These are phyloP conservation scores for Homalodisca vitripennis DNA, from an alignment of 1,140 invertebrate genomes.

Conservation along the genomic window DNA sequence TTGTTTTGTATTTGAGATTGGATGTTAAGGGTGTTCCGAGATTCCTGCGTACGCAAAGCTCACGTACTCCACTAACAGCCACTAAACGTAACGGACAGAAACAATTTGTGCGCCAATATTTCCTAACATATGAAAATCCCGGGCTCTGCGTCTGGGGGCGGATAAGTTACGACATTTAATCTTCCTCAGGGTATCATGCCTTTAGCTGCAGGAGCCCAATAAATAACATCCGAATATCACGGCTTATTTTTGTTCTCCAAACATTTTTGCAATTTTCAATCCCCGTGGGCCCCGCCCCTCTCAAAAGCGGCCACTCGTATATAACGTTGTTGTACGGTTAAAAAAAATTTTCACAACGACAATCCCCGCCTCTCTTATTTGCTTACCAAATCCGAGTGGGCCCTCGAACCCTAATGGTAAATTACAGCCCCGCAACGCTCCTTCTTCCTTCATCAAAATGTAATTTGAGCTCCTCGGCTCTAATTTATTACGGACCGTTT, in stretches of 20 bases:
- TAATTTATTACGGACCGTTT: background rate
- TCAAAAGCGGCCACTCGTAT: background rate
- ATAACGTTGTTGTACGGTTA: background rate
- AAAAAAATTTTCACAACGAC: background rate
- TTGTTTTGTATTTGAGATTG: too few relatives aligned
- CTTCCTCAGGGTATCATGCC: background rate
- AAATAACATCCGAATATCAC: constrained; percentile 2
- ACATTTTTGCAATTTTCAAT: constrained; percentile 15
- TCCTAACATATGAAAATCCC: constrained; percentile 3
- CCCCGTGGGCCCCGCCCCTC: constrained; percentile 1
- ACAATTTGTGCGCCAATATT: too few relatives aligned
- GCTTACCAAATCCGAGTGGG: background rate
- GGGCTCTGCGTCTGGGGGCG: background rate
- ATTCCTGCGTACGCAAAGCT: too few relatives aligned
- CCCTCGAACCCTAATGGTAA: background rate
- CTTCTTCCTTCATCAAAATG: constrained; percentile 9
- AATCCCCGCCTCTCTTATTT: constrained; percentile 8
- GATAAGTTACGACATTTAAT: constrained; percentile 13
- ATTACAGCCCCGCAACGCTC: background rate
- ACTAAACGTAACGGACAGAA: too few relatives aligned
- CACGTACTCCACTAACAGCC: too few relatives aligned
- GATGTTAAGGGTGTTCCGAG: too few relatives aligned
- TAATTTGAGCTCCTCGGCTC: background rate
- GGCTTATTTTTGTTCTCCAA: constrained; percentile 6
- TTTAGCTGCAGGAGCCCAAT: background rate